phyloP scores from a whole-genome alignment of 2,113 vertebrate species.

The Gavia stellata region DNA sequence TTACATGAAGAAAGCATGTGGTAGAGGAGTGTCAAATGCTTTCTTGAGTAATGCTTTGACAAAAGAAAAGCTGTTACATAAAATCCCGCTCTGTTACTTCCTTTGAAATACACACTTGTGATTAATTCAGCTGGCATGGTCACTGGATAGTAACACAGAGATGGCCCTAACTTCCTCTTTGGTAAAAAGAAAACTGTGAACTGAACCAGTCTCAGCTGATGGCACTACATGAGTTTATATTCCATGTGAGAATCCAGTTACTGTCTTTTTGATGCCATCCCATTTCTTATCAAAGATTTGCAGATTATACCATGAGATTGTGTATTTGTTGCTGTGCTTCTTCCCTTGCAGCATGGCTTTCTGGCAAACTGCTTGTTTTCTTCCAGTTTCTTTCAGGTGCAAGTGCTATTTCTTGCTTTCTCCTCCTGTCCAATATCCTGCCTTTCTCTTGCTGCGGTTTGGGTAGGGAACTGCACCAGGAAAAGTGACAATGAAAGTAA shows the following conservation, averaged over 20 bases:
- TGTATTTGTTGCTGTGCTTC: background rate
- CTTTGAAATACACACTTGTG: background rate
- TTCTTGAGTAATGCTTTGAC: background rate
- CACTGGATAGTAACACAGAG: background rate
- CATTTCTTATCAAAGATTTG: background rate
- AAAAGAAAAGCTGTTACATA: background rate
- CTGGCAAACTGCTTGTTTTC: conserved; percentile 40
- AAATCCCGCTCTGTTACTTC: background rate
- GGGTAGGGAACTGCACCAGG: conserved; percentile 43
- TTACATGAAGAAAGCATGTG: background rate
- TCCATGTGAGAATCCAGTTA: background rate
- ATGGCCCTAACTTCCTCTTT: background rate
- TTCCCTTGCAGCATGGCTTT: conserved; percentile 10
- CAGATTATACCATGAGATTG: background rate
- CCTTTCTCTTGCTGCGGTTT: conserved; percentile 48
- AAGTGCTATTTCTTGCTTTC: conserved; percentile 59
- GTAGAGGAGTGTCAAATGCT: background rate
- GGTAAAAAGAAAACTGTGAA: background rate
- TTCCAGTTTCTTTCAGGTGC: conserved; percentile 73
- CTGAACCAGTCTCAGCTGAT: background rate
- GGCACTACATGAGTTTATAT: background rate
- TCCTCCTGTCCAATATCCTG: conserved; percentile 55
- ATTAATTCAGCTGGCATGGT: background rate
- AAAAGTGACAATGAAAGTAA: conserved; percentile 61
- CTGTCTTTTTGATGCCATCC: background rate